These are phyloP conservation scores for Cossypha polioptera DNA, from an alignment of 2,797 vertebrate genomes.

Conservation along the genomic window DNA sequence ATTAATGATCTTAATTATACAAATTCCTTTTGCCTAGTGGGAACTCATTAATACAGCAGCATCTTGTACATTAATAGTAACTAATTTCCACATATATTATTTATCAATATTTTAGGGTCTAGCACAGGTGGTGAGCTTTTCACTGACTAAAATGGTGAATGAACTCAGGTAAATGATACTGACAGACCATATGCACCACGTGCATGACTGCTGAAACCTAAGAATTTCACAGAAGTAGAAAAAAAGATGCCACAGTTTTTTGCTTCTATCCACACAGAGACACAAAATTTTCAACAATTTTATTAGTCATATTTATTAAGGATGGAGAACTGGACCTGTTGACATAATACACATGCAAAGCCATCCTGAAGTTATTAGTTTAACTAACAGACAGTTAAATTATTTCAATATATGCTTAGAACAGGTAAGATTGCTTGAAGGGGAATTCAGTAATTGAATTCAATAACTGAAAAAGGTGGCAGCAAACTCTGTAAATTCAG, in stretches of 20 bases:
- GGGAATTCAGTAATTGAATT: background rate
- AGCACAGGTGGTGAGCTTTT: background rate
- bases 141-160: background rate
- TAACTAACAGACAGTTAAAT: background rate
- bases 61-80: background rate
- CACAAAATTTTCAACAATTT: background rate
- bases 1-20: background rate
- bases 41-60: background rate
- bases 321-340: background rate
- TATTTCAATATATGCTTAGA: background rate
- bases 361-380: background rate
- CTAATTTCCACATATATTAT: background rate
- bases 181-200: background rate
- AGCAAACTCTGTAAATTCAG: background rate
- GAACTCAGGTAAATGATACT: background rate
- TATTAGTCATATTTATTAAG: background rate
- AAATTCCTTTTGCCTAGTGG: background rate
- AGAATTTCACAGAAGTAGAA: background rate
- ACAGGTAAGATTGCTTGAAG: background rate
- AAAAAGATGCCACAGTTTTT: background rate
- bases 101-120: background rate
- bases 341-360: background rate
- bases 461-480: background rate
- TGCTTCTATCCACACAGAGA: background rate
- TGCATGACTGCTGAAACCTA: background rate